Conservation (phyloP, 2,888 invertebrate genomes). For the Pycnomerus fuliginosus region DNA sequence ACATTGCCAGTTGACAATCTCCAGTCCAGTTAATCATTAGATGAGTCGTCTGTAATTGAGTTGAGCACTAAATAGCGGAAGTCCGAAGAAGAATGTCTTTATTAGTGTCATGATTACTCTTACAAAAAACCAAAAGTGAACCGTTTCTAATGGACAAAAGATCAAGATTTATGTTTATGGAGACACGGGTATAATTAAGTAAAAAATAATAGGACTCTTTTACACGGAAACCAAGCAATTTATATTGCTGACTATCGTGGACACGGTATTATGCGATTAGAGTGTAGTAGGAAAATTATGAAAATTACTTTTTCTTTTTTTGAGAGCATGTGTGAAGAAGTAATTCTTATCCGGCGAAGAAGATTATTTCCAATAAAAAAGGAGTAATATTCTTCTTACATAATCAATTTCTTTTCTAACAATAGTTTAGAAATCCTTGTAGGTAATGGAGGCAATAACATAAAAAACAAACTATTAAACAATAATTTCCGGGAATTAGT, state of each 20-base stretch:
- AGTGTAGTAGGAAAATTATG: constrained; percentile 6
- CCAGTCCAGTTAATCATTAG: no score
- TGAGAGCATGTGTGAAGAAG: constrained; percentile 7
- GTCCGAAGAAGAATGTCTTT: constrained; percentile 4
- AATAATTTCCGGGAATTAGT: constrained; percentile 32
- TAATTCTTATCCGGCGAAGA: neutral
- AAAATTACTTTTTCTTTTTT: constrained; percentile 9
- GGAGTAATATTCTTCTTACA: neutral
- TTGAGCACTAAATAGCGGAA: no score
- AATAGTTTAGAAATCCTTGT: constrained; percentile 15
- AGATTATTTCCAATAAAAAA: neutral
- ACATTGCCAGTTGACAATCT: no score
- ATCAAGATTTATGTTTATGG: constrained; percentile 15
- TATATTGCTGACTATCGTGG: constrained; percentile 32
- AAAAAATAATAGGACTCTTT: constrained; percentile 29
- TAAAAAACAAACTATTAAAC: constrained; percentile 18
- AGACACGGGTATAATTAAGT: constrained; percentile 23
- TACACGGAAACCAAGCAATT: constrained; percentile 38
- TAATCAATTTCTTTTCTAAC: constrained; percentile 4
- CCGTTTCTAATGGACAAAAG: constrained; percentile 13
- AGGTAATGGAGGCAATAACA: constrained; percentile 14
- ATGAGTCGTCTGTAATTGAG: no score
- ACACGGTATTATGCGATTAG: constrained; percentile 41
- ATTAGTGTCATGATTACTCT: constrained; percentile 16
- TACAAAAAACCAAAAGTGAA: constrained; percentile 7